phyloP scores from a whole-genome alignment of 1,140 invertebrate species.

The Panagrolaimus sp. region DNA sequence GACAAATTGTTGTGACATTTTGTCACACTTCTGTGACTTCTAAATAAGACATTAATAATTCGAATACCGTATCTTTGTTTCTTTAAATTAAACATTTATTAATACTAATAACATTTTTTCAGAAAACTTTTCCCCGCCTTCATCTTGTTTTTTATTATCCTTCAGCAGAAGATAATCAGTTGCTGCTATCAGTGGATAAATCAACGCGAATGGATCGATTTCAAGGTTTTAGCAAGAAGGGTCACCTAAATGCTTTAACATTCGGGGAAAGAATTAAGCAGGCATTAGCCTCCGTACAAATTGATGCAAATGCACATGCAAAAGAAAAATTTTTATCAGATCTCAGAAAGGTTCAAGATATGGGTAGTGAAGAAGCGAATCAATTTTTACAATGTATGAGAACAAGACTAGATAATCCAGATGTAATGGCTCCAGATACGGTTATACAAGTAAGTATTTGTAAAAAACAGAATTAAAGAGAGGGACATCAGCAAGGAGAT shows the following conservation, averaged over 20 bases:
- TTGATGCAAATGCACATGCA: slow-evolving; percentile 76
- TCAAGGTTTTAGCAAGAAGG: slow-evolving; percentile 1
- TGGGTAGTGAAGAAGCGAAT: slow-evolving; percentile 75
- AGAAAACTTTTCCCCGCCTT: slow-evolving; percentile 54
- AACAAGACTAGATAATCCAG: slow-evolving; percentile 87
- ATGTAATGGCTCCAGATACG: slow-evolving; percentile 75
- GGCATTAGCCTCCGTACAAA: slow-evolving; percentile 79
- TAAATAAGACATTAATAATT: slow-evolving; percentile 19
- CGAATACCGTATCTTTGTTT: neutral
- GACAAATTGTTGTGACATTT: no score
- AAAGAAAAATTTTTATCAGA: slow-evolving; percentile 95
- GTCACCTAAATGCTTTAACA: slow-evolving; percentile 19
- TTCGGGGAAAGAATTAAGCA: slow-evolving; percentile 50
- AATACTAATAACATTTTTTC: slow-evolving; percentile 22
- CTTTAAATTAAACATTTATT: neutral
- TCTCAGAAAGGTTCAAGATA: slow-evolving; percentile 83
- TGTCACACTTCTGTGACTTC: neutral
- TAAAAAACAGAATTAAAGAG: no score
- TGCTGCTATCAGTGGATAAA: slow-evolving; percentile 43
- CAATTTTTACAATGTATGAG: slow-evolving; percentile 81
- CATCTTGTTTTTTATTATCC: slow-evolving; percentile 50
- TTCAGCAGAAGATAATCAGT: slow-evolving; percentile 31
- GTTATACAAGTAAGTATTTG: slow-evolving; percentile 38
- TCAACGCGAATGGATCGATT: slow-evolving; percentile 36
- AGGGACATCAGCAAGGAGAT: no score